Conservation (phyloP, 2,113 vertebrate species). For the Diadophis punctatus region DNA sequence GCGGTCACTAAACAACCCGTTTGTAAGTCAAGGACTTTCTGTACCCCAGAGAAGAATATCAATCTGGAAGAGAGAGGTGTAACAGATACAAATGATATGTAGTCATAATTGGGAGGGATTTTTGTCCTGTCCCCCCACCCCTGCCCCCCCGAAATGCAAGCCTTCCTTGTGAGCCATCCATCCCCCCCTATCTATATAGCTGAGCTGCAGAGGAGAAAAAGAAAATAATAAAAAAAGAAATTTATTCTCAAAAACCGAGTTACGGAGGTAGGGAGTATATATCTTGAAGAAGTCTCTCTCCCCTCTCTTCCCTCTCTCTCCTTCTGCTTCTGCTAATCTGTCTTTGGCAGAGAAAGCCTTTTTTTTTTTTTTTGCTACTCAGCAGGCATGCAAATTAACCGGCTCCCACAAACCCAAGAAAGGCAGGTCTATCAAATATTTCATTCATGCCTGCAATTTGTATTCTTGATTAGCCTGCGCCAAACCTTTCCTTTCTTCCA, state of each 20-base stretch:
- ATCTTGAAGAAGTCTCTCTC: not conserved
- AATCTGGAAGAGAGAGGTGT: too few relatives aligned
- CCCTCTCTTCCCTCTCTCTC: not conserved
- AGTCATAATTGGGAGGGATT: not conserved
- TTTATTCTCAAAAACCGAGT: not conserved
- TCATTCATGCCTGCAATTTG: slow-evolving; percentile 49
- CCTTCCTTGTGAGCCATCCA: too few relatives aligned
- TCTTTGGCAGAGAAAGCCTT: not conserved
- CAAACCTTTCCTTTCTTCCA: slow-evolving; percentile 33
- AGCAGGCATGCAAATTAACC: slow-evolving; percentile 52
- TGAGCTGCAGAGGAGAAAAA: not conserved
- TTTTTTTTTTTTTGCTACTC: not conserved
- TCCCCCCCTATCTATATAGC: not conserved
- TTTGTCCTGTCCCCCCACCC: too few relatives aligned
- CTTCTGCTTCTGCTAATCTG: not conserved
- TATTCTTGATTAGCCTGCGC: slow-evolving; percentile 56
- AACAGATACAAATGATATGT: not conserved
- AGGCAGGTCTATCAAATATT: slow-evolving; percentile 49
- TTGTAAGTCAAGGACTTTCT: not conserved
- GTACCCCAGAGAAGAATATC: not conserved
- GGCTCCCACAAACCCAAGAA: slow-evolving; percentile 47
- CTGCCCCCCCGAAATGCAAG: too few relatives aligned
- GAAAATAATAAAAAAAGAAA: not conserved
- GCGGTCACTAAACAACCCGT: accelerated
- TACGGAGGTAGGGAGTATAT: not conserved